phyloP scores from a whole-genome alignment of 1,140 invertebrate genomes.

The Drosophila nikananu region DNA sequence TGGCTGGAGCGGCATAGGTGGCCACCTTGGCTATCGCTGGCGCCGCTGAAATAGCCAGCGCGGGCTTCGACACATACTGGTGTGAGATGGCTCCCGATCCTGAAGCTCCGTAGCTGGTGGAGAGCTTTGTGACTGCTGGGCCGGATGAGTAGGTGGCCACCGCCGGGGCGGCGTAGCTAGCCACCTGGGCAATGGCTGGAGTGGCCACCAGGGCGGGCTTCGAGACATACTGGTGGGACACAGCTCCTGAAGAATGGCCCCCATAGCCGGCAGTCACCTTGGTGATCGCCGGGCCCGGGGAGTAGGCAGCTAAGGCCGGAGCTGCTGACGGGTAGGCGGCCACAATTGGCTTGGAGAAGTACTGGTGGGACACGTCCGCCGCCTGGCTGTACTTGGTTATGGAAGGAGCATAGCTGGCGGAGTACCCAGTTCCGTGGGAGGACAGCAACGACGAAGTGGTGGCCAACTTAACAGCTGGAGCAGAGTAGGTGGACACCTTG shows the following conservation, averaged over 20 bases:
- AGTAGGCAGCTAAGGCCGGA: slow-evolving; percentile 40
- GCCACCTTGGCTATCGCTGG: slow-evolving; percentile 52
- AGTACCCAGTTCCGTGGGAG: slow-evolving; percentile 57
- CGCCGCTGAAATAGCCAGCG: slow-evolving; percentile 31
- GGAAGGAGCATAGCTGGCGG: slow-evolving; percentile 61
- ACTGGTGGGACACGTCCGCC: slow-evolving; percentile 62
- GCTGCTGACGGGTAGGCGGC: slow-evolving; percentile 55
- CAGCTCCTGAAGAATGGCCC: slow-evolving; percentile 40
- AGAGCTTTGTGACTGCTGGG: slow-evolving; percentile 49
- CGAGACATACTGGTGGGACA: slow-evolving; percentile 75
- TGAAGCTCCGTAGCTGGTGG: slow-evolving; percentile 38
- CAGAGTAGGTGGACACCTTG: slow-evolving; percentile 57
- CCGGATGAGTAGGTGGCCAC: slow-evolving; percentile 50
- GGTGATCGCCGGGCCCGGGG: slow-evolving; percentile 34
- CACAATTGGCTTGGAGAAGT: slow-evolving; percentile 66
- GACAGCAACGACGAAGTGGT: slow-evolving; percentile 55
- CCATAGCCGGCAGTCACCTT: slow-evolving; percentile 51
- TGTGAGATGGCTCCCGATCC: slow-evolving; percentile 65
- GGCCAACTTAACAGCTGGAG: slow-evolving; percentile 52
- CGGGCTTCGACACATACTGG: slow-evolving; percentile 73
- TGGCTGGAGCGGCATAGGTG: slow-evolving; percentile 45
- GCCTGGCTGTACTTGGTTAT: slow-evolving; percentile 67
- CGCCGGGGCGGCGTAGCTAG: slow-evolving; percentile 63
- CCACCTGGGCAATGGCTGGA: slow-evolving; percentile 59
- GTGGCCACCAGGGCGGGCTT: slow-evolving; percentile 36